Base-by-base conservation (phyloP, 2,888 invertebrate species). In the Priocnemis perturbator region DNA sequence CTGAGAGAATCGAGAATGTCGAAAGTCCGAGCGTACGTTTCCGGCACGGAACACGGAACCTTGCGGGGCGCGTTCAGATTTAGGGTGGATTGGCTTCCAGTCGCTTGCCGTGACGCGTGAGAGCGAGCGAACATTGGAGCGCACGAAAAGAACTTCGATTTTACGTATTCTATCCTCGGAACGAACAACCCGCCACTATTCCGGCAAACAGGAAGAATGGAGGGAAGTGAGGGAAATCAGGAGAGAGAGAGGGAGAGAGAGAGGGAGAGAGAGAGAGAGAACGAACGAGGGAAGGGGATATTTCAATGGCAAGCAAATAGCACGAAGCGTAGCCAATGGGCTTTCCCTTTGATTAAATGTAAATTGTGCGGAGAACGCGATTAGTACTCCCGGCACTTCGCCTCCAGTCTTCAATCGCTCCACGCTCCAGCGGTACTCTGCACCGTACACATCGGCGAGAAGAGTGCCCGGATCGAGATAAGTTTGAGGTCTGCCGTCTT, bases 281-380 rank as follows among this genome's bases (percentile, higher is more conserved):
- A 30, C 56, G 9, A 61, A 20, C 37, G 57, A 37, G 47, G 62
- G 60, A 48, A 45, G 58, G 71, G 63, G 72, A 71, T 86, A 87
- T 88, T 88, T 87, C 86, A 87, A 87, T 87, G 83, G 86, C 84
- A 84, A 85, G 87, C 83, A 87, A 87, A 87, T 87, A 87, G 86
- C 87, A 84, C 83, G 83, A 83, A 79, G 80, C 84, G 81, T 79
- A 84, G 85, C 84, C 87, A 86, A 86, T 86, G 85, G 85, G 86
- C 85, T 87, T 85, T 87, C 86, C 86, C 85, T 88, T 88, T 88
- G 87, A 88, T 88, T 87, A 88, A 88, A 88, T 88, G 88, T 87
- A 88, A 87, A 88, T 88, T 85, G 86, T 86, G 85, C 81, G 86
- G 86, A 78, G 80, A 87, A 87, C 84, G 84, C 85, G 88, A 88